A percentile compares a stretch with the other conserved stretches of the same genome.
Conservation (phyloP, 2,797 vertebrate species). For the Sus cebifrons region DNA sequence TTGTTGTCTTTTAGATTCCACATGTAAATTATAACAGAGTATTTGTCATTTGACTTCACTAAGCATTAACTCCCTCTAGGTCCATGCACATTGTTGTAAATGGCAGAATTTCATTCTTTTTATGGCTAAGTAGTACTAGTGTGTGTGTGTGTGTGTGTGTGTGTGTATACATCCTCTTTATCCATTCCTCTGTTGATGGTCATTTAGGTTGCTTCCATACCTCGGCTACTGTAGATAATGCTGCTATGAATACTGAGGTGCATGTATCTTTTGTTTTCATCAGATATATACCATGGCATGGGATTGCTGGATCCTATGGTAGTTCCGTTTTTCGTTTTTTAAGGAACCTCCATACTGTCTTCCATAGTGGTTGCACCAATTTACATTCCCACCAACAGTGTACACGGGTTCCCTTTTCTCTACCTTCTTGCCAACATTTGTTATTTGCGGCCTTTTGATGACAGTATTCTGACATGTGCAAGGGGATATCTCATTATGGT, state of each 20-base stretch:
- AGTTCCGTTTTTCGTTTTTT: too few relatives aligned
- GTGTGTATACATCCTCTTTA: neutral
- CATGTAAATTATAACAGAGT: neutral
- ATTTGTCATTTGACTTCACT: neutral
- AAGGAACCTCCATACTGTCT: neutral
- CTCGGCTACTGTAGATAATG: neutral
- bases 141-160: neutral
- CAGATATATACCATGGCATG: too few relatives aligned
- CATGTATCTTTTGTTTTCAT: too few relatives aligned
- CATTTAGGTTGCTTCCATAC: neutral
- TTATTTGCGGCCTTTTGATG: neutral
- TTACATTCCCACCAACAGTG: neutral
- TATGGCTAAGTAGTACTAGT: neutral
- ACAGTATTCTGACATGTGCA: neutral
- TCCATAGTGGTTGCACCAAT: neutral
- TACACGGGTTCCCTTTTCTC: neutral
- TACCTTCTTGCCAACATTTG: neutral
- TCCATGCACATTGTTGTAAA: neutral
- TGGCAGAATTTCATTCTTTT: neutral
- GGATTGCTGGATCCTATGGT: too few relatives aligned
- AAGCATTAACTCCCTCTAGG: neutral
- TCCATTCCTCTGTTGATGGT: neutral
- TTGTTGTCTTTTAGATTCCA: neutral
- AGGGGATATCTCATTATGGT: neutral
- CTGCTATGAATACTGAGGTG: too few relatives aligned